phyloP scores from a whole-genome alignment of 1,140 invertebrate species.

The Penaeus japonicus region DNA sequence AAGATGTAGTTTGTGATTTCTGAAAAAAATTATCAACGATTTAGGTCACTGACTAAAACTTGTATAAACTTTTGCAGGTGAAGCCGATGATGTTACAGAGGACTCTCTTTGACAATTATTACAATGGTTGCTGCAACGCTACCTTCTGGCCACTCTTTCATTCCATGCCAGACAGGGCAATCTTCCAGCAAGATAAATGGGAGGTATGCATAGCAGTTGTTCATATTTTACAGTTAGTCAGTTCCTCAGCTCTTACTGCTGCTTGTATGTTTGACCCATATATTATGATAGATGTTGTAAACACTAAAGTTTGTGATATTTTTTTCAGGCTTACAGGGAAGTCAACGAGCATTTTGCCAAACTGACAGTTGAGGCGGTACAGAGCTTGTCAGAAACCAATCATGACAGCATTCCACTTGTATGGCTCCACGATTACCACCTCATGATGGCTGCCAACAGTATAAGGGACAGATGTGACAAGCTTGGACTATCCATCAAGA shows the following conservation, averaged over 20 bases:
- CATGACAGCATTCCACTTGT: constrained; percentile 76
- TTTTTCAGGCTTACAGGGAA: constrained; percentile 73
- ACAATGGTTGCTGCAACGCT: constrained; percentile 91
- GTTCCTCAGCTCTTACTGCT: not conserved
- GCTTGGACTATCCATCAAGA: constrained; percentile 77
- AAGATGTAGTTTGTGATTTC: not conserved
- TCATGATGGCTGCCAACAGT: constrained; percentile 89
- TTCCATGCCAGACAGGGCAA: constrained; percentile 84
- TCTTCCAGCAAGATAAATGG: constrained; percentile 83
- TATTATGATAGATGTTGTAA: not conserved
- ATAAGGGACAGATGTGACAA: constrained; percentile 82
- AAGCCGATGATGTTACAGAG: constrained; percentile 80
- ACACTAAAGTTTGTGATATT: not conserved
- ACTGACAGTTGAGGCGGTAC: constrained; percentile 77
- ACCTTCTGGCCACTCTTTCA: constrained; percentile 92
- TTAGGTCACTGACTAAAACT: not conserved
- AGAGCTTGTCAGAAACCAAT: constrained; percentile 65
- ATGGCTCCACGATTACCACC: constrained; percentile 92
- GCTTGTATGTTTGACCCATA: not conserved
- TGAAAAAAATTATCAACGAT: not conserved
- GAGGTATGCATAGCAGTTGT: constrained; percentile 61
- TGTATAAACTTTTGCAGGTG: constrained; percentile 68
- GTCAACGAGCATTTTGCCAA: constrained; percentile 85
- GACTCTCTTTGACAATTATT: constrained; percentile 81
- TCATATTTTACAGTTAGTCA: not conserved